A percentile compares a stretch with the other conserved stretches of the same genome.
Evolutionary conservation across 2,888 invertebrate genomes (phyloP).

Genomic region (Tortricodes alternella): DNA sequence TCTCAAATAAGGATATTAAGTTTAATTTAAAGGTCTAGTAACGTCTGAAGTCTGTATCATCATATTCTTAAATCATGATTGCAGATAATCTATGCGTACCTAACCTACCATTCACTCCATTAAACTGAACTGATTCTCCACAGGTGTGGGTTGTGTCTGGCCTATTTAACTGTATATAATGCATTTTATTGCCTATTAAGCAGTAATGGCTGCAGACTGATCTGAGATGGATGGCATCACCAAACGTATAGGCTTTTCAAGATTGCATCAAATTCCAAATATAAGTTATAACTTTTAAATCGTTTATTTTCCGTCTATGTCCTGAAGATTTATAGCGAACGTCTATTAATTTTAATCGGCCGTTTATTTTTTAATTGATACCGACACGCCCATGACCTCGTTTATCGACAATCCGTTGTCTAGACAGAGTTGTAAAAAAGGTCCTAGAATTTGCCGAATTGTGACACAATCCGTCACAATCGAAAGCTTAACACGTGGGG

Average conservation of each 20-base stretch:
- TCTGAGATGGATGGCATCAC: background rate
- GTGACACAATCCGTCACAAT: too few relatives aligned
- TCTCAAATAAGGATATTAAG: constrained; percentile 11
- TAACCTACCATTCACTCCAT: too few relatives aligned
- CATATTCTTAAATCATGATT: background rate
- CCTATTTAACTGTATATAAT: constrained; percentile 13
- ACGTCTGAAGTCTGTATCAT: background rate
- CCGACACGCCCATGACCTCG: constrained; percentile 17
- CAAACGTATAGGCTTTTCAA: background rate
- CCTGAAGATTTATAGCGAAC: too few relatives aligned
- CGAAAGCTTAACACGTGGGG: too few relatives aligned
- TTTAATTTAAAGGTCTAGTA: background rate
- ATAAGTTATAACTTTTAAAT: too few relatives aligned
- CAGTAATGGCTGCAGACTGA: background rate
- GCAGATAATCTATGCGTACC: background rate
- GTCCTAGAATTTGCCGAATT: too few relatives aligned
- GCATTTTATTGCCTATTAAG: constrained; percentile 4
- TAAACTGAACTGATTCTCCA: constrained; percentile 8
- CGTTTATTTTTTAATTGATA: constrained; percentile 21
- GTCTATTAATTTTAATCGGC: constrained; percentile 1
- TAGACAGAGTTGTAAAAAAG: constrained; percentile 10
- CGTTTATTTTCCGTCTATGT: too few relatives aligned
- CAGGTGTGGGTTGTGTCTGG: constrained; percentile 17
- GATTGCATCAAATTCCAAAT: too few relatives aligned
- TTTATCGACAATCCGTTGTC: constrained; percentile 13